Conservation (phyloP, 2,797 vertebrate genomes). For the Hippopotamyrus pictus region DNA sequence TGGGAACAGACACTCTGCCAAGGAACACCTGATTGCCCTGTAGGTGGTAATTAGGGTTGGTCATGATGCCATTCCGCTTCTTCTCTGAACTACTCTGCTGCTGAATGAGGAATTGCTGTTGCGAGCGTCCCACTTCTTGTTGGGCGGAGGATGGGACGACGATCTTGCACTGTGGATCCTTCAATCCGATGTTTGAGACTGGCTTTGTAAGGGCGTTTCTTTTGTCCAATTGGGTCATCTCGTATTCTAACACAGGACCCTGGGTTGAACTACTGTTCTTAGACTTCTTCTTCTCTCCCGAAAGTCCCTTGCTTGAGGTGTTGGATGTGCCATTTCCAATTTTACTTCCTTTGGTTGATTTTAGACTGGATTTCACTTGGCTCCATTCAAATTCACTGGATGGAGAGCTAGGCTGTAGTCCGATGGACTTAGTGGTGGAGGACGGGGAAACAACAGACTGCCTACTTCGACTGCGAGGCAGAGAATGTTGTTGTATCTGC, state of each 20-base stretch:
- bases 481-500: conserved; percentile 95
- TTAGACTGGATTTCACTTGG: conserved; percentile 81
- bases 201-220: conserved; percentile 76
- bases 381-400: conserved; percentile 90
- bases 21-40: conserved; percentile 94
- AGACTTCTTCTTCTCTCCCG: conserved; percentile 73
- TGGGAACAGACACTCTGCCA: conserved; percentile 83
- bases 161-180: conserved; percentile 81
- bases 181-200: conserved; percentile 60
- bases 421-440: conserved; percentile 82
- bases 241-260: conserved; percentile 85
- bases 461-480: conserved; percentile 88
- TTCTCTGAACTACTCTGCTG: conserved; percentile 85
- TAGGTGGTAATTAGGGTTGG: conserved; percentile 94
- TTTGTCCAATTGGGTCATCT: conserved; percentile 96
- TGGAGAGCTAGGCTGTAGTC: conserved; percentile 82
- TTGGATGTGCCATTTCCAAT: conserved; percentile 66
- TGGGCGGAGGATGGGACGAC: conserved; percentile 67
- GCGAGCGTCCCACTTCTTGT: conserved; percentile 71
- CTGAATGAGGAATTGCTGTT: conserved; percentile 83
- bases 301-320: conserved; percentile 66
- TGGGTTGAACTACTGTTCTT: conserved; percentile 75
- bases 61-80: conserved; percentile 94
- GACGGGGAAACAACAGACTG: conserved; percentile 92
- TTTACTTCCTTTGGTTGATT: conserved; percentile 79